Evolutionary conservation across 2,888 invertebrate genomes (phyloP), one percentile per base, ranked within the genome.

Genomic region (Brenthis hecate): DNA sequence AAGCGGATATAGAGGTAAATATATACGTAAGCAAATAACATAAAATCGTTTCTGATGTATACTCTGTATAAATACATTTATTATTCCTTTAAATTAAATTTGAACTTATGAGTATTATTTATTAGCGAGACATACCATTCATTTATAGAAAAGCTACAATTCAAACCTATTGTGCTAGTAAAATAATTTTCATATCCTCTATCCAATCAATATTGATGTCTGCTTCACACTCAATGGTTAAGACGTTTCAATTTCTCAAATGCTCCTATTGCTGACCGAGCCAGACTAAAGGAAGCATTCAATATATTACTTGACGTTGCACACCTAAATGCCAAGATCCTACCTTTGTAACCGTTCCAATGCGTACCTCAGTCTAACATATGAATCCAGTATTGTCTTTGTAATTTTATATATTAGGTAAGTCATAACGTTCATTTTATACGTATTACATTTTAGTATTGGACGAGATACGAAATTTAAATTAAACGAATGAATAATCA

Each of bases 401-500:
- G 23, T 23, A 23, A 4, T 23, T 16, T 6, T 16, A 14, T 8
- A 51, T 51, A 51, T 16, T 3, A 14, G n/a, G 6, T 51, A 51
- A 16, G n/a, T 16, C 8, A 16, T 4, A 28, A 28, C 4, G 16
- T 6, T 16, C 3, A 53, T 53, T 16, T 16, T 53, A n/a, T 16
- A 28, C 28, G 28, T 28, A 28, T 28, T 28, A 28, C 28, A 28
- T 28, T 28, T 28, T 4, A 28, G 28, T n/a, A 61, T 28, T 6
- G n/a, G 50, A 32, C 13, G 13, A 57, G 23, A 47, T 23, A 55
- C 65, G 36, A 55, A 51, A 63, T 65, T 54, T 65, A 28, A 68
- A 65, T 66, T 66, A 63, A 70, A 62, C 69, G 65, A 63, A 66
- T 70, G 71, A 67, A 72, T 69, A 71, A 66, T 72, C 70, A 72